These are phyloP conservation scores for Protomyctophum bolini DNA, from an alignment of 2,113 vertebrate genomes.

Conservation along the genomic window DNA sequence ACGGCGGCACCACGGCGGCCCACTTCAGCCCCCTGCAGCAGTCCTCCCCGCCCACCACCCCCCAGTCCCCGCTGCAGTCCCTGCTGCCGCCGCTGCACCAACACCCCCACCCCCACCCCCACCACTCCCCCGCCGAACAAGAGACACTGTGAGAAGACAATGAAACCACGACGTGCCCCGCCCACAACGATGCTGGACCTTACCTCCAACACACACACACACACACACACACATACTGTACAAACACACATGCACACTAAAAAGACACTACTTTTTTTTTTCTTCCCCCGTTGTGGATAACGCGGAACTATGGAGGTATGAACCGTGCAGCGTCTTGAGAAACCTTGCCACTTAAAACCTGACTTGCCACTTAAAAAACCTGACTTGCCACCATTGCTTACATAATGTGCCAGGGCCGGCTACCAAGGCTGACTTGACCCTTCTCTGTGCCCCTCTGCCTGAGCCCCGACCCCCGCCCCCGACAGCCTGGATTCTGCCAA, in stretches of 20 bases:
- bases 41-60: conserved; percentile 75
- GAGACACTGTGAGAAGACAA: conserved; percentile 83
- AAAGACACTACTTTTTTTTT: conserved; percentile 42
- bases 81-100: conserved; percentile 80
- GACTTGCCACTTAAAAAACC: conserved; percentile 23
- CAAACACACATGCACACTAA: conserved; percentile 25
- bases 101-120: conserved; percentile 80
- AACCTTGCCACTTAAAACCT: conserved; percentile 36
- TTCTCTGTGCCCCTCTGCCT: conserved; percentile 26
- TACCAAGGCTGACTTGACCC: conserved; percentile 40
- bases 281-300: conserved; percentile 48
- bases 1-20: conserved; percentile 59
- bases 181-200: conserved; percentile 68
- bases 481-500: conserved; percentile 33
- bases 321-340: conserved; percentile 26
- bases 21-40: conserved; percentile 78
- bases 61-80: conserved; percentile 78
- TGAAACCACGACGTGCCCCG: conserved; percentile 58
- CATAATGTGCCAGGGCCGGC: conserved; percentile 22
- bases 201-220: conserved; percentile 40
- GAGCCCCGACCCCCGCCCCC: too few relatives aligned
- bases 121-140: conserved; percentile 79
- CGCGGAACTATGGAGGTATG: conserved; percentile 30
- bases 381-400: neutral
- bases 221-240: conserved; percentile 22